These are phyloP conservation scores for Agonum fuliginosum DNA, from an alignment of 2,888 invertebrate species.

Conservation along the genomic window DNA sequence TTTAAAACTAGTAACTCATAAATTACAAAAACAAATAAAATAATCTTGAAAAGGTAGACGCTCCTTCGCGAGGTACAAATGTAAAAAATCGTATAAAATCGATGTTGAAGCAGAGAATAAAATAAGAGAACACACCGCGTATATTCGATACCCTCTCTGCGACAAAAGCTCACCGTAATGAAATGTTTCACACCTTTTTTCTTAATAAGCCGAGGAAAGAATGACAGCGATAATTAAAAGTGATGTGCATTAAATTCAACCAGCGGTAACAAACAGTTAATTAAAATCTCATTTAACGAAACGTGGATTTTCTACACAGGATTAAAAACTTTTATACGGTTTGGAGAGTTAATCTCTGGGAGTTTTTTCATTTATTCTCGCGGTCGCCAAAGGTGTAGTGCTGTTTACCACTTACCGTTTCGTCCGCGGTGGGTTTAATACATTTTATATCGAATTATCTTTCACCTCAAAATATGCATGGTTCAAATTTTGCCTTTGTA, in stretches of 20 bases:
- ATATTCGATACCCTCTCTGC: neutral
- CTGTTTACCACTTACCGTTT: no score
- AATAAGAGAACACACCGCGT: neutral
- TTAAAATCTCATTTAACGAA: conserved; percentile 60
- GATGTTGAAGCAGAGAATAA: neutral
- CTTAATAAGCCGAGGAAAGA: conserved; percentile 55
- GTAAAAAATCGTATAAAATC: conserved; percentile 6
- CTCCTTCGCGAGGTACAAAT: neutral
- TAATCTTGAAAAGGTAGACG: neutral
- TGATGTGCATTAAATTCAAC: conserved; percentile 59
- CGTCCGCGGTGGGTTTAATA: no score
- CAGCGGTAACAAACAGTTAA: conserved; percentile 59
- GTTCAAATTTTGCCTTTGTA: no score
- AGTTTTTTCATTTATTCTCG: conserved; percentile 50
- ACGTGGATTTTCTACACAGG: conserved; percentile 56
- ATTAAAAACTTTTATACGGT: conserved; percentile 57
- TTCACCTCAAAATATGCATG: no score
- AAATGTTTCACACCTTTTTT: conserved; percentile 50
- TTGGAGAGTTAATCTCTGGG: conserved; percentile 51
- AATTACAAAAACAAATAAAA: no score
- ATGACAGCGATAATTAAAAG: conserved; percentile 59
- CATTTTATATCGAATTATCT: no score
- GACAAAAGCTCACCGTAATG: conserved; percentile 46
- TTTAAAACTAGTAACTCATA: no score
- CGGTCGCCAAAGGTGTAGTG: neutral